A percentile compares a stretch with the other conserved stretches of the same genome.
Evolutionary conservation across 2,797 vertebrate species (phyloP).

Genomic region (Staurois parvus): DNA sequence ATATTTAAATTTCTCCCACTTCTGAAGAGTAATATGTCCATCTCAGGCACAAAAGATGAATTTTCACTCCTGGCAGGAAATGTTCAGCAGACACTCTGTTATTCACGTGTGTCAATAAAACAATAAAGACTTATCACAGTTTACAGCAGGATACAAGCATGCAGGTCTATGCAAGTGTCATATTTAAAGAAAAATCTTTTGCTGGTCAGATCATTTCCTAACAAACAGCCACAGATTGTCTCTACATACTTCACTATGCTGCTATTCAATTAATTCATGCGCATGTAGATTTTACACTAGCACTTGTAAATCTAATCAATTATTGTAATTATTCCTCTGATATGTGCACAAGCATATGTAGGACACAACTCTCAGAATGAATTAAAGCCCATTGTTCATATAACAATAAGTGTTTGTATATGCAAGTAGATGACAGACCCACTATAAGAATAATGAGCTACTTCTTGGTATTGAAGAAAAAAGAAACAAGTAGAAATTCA

Average conservation of each 20-base stretch:
- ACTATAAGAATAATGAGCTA: not conserved
- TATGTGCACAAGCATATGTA: not conserved
- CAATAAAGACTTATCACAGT: not conserved
- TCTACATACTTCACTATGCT: not conserved
- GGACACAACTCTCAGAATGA: not conserved
- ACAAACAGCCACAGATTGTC: not conserved
- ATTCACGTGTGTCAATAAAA: no score
- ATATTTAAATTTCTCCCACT: no score
- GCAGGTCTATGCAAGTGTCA: not conserved
- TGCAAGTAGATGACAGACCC: conserved; percentile 17
- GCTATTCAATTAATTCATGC: conserved; percentile 1
- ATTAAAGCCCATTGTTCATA: not conserved
- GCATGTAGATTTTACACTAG: not conserved
- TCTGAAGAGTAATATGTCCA: no score
- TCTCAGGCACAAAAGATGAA: no score
- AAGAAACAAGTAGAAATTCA: not conserved
- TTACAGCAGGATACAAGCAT: not conserved
- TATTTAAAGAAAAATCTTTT: not conserved
- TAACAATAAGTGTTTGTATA: conserved; percentile 31
- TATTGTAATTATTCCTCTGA: conserved; percentile 40
- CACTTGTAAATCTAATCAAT: conserved; percentile 47
- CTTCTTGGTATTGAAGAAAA: not conserved
- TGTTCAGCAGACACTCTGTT: no score
- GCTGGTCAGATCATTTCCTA: not conserved
- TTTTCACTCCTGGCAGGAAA: no score